Conservation (phyloP, 2,888 invertebrate genomes). For the Acholoe squamosa region DNA sequence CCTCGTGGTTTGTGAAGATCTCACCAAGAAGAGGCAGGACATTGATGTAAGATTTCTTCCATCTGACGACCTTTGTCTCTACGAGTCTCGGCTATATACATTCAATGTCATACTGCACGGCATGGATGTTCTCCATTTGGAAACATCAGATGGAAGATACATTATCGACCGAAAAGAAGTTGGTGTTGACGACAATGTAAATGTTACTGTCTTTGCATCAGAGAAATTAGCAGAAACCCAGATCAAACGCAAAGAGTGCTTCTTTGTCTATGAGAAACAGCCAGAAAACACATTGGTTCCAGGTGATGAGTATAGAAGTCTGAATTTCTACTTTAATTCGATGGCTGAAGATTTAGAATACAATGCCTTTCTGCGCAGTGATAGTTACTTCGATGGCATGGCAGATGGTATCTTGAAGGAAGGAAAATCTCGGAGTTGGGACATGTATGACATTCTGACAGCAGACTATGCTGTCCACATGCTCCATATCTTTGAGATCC, state of each 20-base stretch:
- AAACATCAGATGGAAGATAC: neutral
- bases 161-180: neutral
- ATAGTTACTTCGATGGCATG: neutral
- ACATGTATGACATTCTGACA: neutral
- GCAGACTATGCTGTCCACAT: neutral
- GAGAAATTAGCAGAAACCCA: neutral
- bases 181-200: neutral
- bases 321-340: neutral
- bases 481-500: neutral
- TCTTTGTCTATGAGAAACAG: neutral
- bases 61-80: neutral
- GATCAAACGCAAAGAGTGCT: neutral
- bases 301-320: neutral
- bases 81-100: neutral
- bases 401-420: neutral
- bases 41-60: neutral
- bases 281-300: neutral
- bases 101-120: neutral
- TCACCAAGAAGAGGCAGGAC: neutral
- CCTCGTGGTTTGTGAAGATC: neutral
- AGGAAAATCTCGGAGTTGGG: neutral
- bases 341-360: neutral
- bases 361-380: neutral
- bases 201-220: neutral
- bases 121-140: neutral